Percentiles rank a stretch among this genome's conserved stretches.
Conservation (phyloP, 2,113 vertebrate genomes). For the Chionomys nivalis region DNA sequence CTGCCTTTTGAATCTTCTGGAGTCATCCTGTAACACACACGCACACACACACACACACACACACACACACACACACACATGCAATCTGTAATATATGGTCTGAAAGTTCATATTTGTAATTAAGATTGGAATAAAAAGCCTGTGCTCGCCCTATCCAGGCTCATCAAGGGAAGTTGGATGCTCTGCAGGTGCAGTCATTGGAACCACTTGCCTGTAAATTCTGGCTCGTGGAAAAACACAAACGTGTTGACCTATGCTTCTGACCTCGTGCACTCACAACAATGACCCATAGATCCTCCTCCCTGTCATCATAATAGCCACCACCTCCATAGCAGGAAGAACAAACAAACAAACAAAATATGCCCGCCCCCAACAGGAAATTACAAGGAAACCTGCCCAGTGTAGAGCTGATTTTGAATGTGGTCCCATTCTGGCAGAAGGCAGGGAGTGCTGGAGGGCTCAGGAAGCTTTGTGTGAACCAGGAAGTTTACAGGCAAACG, state of each 20-base stretch:
- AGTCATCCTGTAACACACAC: not conserved
- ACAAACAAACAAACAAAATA: not conserved
- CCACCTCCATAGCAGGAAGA: not conserved
- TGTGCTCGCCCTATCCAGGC: too few relatives aligned
- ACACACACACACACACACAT: not conserved
- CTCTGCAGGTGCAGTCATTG: not conserved
- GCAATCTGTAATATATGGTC: not conserved
- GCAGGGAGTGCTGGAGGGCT: not conserved
- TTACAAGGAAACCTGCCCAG: not conserved
- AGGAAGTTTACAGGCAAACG: not conserved
- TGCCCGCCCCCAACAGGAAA: not conserved
- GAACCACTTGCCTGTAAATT: not conserved
- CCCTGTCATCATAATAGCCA: not conserved
- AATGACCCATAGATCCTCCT: not conserved
- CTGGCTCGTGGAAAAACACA: not conserved
- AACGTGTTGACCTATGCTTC: not conserved
- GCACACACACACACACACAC: not conserved
- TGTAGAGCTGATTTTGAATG: not conserved
- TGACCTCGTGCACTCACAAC: not conserved
- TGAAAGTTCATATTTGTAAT: not conserved
- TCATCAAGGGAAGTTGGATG: not conserved
- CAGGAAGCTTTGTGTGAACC: slow-evolving; percentile 11
- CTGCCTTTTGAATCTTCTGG: not conserved
- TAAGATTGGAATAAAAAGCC: not conserved
- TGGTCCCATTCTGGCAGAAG: not conserved